Evolutionary conservation across 2,113 vertebrate genomes (phyloP).

Genomic region (Neogobius melanostomus): DNA sequence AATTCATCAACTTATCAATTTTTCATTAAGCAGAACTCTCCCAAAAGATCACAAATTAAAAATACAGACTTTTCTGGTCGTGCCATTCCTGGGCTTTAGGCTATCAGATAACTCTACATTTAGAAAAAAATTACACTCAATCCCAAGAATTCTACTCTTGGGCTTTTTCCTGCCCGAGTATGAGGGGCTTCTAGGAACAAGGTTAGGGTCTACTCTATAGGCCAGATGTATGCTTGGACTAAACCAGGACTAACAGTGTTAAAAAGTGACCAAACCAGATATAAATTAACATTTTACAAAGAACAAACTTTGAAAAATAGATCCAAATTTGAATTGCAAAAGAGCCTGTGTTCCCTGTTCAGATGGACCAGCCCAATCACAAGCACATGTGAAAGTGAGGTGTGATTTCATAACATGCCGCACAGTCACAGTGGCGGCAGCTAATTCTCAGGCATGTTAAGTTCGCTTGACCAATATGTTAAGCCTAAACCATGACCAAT

Average conservation of each 20-base stretch:
- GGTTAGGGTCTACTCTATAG: too few species aligned
- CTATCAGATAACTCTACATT: conserved; percentile 76
- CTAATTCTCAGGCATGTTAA: conserved; percentile 10
- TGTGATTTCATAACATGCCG: conserved; percentile 24
- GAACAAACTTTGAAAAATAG: neutral
- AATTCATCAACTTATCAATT: conserved; percentile 42
- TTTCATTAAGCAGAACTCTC: conserved; percentile 33
- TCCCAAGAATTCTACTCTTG: conserved; percentile 63
- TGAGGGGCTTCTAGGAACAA: too few species aligned
- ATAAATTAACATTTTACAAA: neutral
- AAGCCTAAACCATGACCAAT: conserved; percentile 17
- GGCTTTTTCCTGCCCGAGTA: too few species aligned
- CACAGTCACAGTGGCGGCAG: conserved; percentile 10
- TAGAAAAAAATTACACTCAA: conserved; percentile 55
- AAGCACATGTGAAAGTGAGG: conserved; percentile 28
- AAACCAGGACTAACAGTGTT: neutral
- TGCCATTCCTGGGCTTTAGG: conserved; percentile 67
- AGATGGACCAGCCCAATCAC: too few species aligned
- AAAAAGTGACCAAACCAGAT: neutral
- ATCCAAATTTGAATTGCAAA: too few species aligned
- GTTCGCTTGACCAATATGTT: conserved; percentile 19
- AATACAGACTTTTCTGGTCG: conserved; percentile 64
- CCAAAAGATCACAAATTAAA: conserved; percentile 55
- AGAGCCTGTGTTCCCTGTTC: too few species aligned
- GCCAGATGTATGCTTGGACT: too few species aligned